Base-by-base conservation (phyloP, 2,797 vertebrate species). In the Anniella stebbinsi region DNA sequence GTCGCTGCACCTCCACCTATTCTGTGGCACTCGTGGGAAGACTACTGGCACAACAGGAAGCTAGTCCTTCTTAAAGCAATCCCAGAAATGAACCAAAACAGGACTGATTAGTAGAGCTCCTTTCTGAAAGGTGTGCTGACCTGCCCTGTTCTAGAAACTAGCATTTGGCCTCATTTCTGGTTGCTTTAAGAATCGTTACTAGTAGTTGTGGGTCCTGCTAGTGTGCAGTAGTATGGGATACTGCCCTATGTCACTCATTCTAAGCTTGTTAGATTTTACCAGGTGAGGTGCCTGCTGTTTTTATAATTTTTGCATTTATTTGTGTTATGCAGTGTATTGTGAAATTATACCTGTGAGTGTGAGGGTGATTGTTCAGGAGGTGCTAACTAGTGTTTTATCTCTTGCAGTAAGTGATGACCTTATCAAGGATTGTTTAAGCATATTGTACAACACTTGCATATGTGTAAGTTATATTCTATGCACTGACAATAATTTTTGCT, bases 391-490 rank as follows among this genome's bases (percentile, higher is more conserved):
- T 91, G 12, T 78, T 66, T 94, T 87, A 73, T 94, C 97, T 95
- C 95, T 97, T 97, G 57, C 97, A 99, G 99, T 99, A 98, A 98
- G 98, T 76, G 99, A 99, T 95, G 99, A 99, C 95, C 96, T 99
- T 95, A 98, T 99, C 92, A 99, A 99, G 97, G 99, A 99, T 97
- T 99, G 98, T 96, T 97, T 99, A 96, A 99, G 98, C 96, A 98
- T 99, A 97, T 98, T 99, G 91, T 99, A 99, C 97, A 99, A 99
- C 97, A 99, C 99, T 63, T 99, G 99, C 95, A 98, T 99, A 96
- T 99, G 99, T 97, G 99, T 99, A 98, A 98, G 99, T 98, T 95
- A 66, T 57, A 0, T 70, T 86, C 48, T 70, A 45, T 84, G 2
- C 90, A n/a, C 51, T 84, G 54, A 84, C 48, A 51, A 38, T 7